Conservation (phyloP, 2,797 vertebrate species). For the Euthynnus affinis region DNA sequence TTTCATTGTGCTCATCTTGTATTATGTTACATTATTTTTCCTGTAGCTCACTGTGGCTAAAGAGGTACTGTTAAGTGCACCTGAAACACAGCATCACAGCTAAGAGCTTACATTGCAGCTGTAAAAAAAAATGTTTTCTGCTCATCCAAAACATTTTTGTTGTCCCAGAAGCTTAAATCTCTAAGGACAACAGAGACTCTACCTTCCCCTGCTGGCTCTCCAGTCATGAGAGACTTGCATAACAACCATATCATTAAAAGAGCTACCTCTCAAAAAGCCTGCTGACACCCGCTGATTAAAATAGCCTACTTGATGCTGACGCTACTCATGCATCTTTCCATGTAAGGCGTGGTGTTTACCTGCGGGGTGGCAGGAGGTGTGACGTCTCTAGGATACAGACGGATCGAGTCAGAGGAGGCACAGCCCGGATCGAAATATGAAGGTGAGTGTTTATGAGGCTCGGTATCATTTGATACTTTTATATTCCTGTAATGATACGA, state of each 20-base stretch:
- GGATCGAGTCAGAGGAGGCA: neutral
- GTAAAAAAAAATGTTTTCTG: slow-evolving; percentile 12
- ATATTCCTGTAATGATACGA: neutral
- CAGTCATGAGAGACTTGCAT: slow-evolving; percentile 48
- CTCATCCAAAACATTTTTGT: slow-evolving; percentile 17
- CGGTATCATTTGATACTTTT: neutral
- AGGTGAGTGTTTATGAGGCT: neutral
- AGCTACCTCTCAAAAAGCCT: slow-evolving; percentile 33
- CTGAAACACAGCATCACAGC: slow-evolving; percentile 17
- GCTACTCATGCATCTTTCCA: slow-evolving; percentile 11
- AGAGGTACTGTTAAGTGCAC: slow-evolving; percentile 8
- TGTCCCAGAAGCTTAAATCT: slow-evolving; percentile 33
- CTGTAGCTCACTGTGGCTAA: neutral
- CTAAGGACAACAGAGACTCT: slow-evolving; percentile 27
- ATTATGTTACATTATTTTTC: neutral
- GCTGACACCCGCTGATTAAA: slow-evolving; percentile 34
- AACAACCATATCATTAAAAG: slow-evolving; percentile 44
- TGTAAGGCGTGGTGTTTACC: slow-evolving; percentile 29
- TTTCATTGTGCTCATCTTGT: neutral
- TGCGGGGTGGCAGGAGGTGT: neutral
- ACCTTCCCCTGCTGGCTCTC: slow-evolving; percentile 25
- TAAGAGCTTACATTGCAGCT: slow-evolving; percentile 12
- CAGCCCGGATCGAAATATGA: neutral
- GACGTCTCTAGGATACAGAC: neutral
- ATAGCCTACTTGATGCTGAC: slow-evolving; percentile 37